These are phyloP conservation scores for Alfaro cultratus DNA, from an alignment of 2,797 vertebrate species.

Conservation along the genomic window DNA sequence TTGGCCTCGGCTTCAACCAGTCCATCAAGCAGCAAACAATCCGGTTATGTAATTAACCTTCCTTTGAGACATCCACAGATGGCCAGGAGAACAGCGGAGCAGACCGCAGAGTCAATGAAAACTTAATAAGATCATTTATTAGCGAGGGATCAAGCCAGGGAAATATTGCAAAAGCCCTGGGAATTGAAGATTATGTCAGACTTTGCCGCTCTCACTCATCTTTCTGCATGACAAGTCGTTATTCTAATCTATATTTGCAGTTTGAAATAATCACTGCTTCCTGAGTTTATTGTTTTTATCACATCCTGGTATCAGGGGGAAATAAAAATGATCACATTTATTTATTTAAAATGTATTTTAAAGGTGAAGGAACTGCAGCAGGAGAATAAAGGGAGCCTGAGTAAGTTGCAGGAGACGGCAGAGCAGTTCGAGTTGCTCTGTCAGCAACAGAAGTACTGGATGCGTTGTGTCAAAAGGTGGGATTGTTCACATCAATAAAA, in stretches of 20 bases:
- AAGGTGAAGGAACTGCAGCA: slow-evolving; percentile 69
- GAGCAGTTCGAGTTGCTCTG: slow-evolving; percentile 84
- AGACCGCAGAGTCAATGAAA: slow-evolving; percentile 23
- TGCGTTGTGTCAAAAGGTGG: slow-evolving; percentile 78
- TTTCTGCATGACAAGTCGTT: slow-evolving; percentile 23
- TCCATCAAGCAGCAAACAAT: slow-evolving; percentile 55
- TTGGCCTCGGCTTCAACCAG: slow-evolving; percentile 46
- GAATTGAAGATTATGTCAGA: slow-evolving; percentile 19
- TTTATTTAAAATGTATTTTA: neutral
- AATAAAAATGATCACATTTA: slow-evolving; percentile 1
- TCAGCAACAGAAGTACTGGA: slow-evolving; percentile 82
- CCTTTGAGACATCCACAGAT: slow-evolving; percentile 27
- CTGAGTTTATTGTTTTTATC: slow-evolving; percentile 22
- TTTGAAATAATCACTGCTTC: neutral
- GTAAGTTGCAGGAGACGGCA: slow-evolving; percentile 77
- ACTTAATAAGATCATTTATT: slow-evolving; percentile 50
- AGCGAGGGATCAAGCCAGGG: slow-evolving; percentile 22
- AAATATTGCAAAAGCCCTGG: slow-evolving; percentile 25
- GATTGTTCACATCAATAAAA: neutral
- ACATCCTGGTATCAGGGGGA: slow-evolving; percentile 7
- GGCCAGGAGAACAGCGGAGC: slow-evolving; percentile 36
- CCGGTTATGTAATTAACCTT: slow-evolving; percentile 39
- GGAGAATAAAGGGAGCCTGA: slow-evolving; percentile 73
- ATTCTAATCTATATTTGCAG: slow-evolving; percentile 14
- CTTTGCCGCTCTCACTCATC: slow-evolving; percentile 18